Conservation (phyloP, 1,140 invertebrate genomes). For the Bicyclus anynana region DNA sequence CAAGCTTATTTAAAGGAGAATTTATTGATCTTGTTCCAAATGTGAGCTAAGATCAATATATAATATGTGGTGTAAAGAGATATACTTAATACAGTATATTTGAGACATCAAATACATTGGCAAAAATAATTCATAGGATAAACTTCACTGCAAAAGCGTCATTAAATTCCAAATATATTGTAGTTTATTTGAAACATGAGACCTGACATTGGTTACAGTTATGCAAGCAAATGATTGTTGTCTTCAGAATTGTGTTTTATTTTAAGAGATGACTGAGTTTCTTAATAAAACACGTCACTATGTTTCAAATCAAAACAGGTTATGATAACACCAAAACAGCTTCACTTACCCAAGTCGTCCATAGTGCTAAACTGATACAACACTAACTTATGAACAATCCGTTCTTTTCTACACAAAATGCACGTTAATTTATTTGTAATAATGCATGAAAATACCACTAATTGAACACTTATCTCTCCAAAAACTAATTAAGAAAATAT, state of each 20-base stretch:
- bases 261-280: slow-evolving; percentile 17
- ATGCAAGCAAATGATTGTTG: background rate
- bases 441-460: slow-evolving; percentile 6
- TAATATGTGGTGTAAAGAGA: too few relatives aligned
- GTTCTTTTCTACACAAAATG: slow-evolving; percentile 1
- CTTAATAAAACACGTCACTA: slow-evolving; percentile 49
- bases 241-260: background rate
- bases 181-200: background rate
- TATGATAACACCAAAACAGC: slow-evolving; percentile 50
- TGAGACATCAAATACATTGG: too few relatives aligned
- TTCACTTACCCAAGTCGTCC: slow-evolving; percentile 68
- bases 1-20: background rate
- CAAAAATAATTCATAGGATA: too few relatives aligned
- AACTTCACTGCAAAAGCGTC: too few relatives aligned
- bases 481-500: slow-evolving; percentile 44
- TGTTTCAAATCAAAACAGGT: slow-evolving; percentile 52
- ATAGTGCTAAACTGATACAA: slow-evolving; percentile 27
- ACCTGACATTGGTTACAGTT: background rate
- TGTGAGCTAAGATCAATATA: too few relatives aligned
- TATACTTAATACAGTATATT: too few relatives aligned
- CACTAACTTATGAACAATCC: background rate
- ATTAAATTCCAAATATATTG: too few relatives aligned
- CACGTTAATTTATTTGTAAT: slow-evolving; percentile 20
- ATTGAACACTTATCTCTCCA: slow-evolving; percentile 25
- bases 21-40: background rate